Percentiles rank a stretch among this genome's conserved stretches.
phyloP scores from a whole-genome alignment of 2,888 invertebrate species.

The Dorcus hopei region DNA sequence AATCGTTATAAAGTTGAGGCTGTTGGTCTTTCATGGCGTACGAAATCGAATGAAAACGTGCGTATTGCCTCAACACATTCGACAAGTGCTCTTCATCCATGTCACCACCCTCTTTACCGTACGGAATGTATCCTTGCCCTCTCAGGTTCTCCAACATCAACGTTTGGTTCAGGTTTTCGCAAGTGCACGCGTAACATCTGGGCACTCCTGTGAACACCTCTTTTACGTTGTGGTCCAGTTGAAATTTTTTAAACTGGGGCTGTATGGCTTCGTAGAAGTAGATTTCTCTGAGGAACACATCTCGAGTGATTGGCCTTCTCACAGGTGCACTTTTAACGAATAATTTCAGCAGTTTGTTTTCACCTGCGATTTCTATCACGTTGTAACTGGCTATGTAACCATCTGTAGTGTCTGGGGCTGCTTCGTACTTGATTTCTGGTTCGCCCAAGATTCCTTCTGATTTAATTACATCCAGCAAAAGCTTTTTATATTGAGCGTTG shows the following conservation, averaged over 20 bases:
- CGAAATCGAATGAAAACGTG: slow-evolving; percentile 36
- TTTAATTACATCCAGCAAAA: no score
- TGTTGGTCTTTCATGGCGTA: slow-evolving; percentile 33
- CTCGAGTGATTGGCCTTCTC: slow-evolving; percentile 12
- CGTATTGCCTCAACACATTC: slow-evolving; percentile 34
- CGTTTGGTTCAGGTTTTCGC: slow-evolving; percentile 20
- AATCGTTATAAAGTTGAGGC: slow-evolving; percentile 26
- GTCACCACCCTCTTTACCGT: slow-evolving; percentile 33
- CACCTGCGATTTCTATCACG: slow-evolving; percentile 11
- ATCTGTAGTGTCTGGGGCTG: slow-evolving; percentile 16
- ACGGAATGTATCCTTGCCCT: slow-evolving; percentile 27
- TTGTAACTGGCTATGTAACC: slow-evolving; percentile 14
- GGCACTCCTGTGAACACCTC: slow-evolving; percentile 17
- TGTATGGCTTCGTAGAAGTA: slow-evolving; percentile 21
- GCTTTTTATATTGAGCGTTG: no score
- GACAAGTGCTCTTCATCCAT: slow-evolving; percentile 27
- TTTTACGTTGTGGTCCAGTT: slow-evolving; percentile 15
- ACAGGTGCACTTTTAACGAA: slow-evolving; percentile 20
- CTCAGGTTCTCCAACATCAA: slow-evolving; percentile 35
- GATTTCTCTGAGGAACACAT: slow-evolving; percentile 26
- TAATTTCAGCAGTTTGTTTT: slow-evolving; percentile 16
- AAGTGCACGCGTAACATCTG: slow-evolving; percentile 18
- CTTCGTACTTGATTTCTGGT: not conserved
- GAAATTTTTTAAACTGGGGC: slow-evolving; percentile 20
- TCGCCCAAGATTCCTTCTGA: not conserved